These are phyloP conservation scores for Lissonota sp. DNA, from an alignment of 2,888 invertebrate species.

Conservation along the genomic window DNA sequence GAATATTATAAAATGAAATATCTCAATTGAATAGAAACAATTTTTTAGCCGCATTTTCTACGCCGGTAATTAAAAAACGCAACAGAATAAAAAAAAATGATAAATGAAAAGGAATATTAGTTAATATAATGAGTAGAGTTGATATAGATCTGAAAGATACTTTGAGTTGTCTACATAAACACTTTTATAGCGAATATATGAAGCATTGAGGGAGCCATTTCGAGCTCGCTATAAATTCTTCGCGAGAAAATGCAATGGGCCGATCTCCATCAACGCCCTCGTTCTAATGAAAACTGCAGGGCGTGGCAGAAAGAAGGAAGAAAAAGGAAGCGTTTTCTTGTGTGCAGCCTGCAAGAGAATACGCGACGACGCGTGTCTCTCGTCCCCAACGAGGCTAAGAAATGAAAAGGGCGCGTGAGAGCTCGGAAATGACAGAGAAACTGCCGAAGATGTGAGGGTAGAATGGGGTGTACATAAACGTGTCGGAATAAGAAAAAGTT, in stretches of 20 bases:
- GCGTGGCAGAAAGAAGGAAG: slow-evolving; percentile 55
- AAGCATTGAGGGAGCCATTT: slow-evolving; percentile 1
- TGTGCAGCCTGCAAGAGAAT: slow-evolving; percentile 55
- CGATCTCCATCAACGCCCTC: slow-evolving; percentile 63
- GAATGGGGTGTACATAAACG: slow-evolving; percentile 39
- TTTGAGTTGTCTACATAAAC: neutral
- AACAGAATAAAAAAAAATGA: neutral
- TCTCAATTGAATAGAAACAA: neutral
- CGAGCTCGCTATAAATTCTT: slow-evolving; percentile 28
- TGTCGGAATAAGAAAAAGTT: slow-evolving; percentile 59
- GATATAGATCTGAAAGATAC: neutral
- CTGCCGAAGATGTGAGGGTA: slow-evolving; percentile 25
- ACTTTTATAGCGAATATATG: neutral
- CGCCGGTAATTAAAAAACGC: no score
- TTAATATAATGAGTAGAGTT: neutral
- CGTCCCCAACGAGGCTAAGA: slow-evolving; percentile 31
- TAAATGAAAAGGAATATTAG: neutral
- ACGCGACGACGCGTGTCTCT: slow-evolving; percentile 58
- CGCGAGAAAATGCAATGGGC: slow-evolving; percentile 55
- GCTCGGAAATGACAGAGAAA: slow-evolving; percentile 17
- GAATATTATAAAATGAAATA: slow-evolving; percentile 16
- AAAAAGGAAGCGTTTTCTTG: slow-evolving; percentile 37
- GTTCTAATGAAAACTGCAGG: slow-evolving; percentile 71
- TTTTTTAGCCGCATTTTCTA: neutral
- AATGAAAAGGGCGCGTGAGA: slow-evolving; percentile 41